Base-by-base conservation (phyloP, 2,888 invertebrate species). In the Lasius platythorax region DNA sequence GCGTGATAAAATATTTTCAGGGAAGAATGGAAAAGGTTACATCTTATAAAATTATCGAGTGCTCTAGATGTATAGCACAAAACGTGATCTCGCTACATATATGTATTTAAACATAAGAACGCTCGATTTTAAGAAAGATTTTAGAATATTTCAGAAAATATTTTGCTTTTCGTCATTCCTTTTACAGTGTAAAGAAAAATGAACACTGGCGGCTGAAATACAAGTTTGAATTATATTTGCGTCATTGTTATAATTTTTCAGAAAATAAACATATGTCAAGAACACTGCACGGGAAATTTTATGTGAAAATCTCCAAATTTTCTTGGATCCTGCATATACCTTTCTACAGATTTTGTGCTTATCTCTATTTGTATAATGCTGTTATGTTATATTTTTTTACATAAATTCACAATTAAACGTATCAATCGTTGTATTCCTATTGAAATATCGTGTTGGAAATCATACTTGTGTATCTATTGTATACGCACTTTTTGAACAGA, bases 1-100 rank as follows among this genome's bases (percentile, higher is more conserved):
- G 43, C 78, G 56, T 33, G 64, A 73, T 73, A 61, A 79, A 61
- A 79, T 73, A 61, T 81, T 81, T 73, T 63, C 46, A 50, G 23
- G 3, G 1, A 73, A 50, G 23, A 46, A 79, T 61, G 18, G 40
- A 73, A 81, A 81, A 46, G 43, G 79, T 63, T 79, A 73, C 61
- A 8, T 73, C 72, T 61, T 73, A 50, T 79, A 79, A 79, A 79
- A 46, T 72, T n/a, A 33, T 61, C 28, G 58, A 50, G 33, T 33
- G 37, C 40, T 46, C 46, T 28, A 46, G 58, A 46, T 68, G 18
- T 37, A 28, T 79, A 23, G 23, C 56, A 18, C 8, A 37, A 33
- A 43, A 61, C 12, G 18, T 9, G 43, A 56, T 61, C 18, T 37
- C 33, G 3, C 15, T 33, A 18, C 0, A 61, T 23, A 50, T 12